These are phyloP conservation scores for Ostrea edulis DNA, from an alignment of 1,140 invertebrate genomes.

Conservation along the genomic window DNA sequence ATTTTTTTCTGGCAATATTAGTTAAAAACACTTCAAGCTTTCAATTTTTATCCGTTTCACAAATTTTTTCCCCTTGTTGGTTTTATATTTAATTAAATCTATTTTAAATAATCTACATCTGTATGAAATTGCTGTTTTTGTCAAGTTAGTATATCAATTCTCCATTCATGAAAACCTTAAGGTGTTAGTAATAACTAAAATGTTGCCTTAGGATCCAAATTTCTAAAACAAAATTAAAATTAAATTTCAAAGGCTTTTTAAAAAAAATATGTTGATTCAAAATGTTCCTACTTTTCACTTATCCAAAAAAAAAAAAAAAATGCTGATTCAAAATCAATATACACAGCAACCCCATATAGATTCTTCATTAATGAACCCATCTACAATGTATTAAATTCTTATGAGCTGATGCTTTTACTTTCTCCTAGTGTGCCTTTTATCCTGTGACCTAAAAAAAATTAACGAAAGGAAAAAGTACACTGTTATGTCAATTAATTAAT, in stretches of 20 bases:
- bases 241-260: not conserved
- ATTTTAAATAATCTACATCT: not conserved
- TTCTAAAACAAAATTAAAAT: not conserved
- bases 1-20: constrained; percentile 23
- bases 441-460: constrained; percentile 17
- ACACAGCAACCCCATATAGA: constrained; percentile 8
- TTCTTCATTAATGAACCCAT: not conserved
- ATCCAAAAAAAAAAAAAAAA: not conserved
- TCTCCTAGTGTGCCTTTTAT: constrained; percentile 17
- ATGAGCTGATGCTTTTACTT: constrained; percentile 21
- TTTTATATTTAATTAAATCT: not conserved
- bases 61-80: not conserved
- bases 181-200: too few relatives aligned
- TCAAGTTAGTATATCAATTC: not conserved
- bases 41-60: not conserved
- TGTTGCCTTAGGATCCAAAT: not conserved
- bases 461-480: constrained; percentile 6
- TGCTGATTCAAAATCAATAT: not conserved
- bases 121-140: not conserved
- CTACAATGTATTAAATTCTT: constrained; percentile 4
- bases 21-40: not conserved
- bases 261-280: not conserved
- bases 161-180: not conserved
- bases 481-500: constrained; percentile 27
- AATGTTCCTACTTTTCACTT: not conserved